Percentiles rank a stretch among this genome's conserved stretches.
phyloP scores from a whole-genome alignment of 2,113 vertebrate genomes.

The Propithecus coquereli region DNA sequence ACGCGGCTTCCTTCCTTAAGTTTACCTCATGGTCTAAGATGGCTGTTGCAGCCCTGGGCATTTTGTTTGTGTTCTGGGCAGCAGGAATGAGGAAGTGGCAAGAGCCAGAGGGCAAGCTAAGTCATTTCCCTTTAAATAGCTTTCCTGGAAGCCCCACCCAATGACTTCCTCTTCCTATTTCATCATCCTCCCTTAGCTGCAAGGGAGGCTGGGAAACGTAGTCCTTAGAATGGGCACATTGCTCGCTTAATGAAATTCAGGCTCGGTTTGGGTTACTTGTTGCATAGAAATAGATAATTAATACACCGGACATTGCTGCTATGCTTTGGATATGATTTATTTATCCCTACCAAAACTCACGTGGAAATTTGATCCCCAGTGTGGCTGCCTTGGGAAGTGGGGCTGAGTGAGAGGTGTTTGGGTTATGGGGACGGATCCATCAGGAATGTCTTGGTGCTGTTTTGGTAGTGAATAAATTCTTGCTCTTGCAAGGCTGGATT shows the following conservation, averaged over 20 bases:
- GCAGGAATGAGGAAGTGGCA: conserved; percentile 51
- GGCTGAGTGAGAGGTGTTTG: neutral
- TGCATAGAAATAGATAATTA: neutral
- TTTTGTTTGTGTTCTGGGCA: neutral
- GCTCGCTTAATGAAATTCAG: conserved; percentile 4
- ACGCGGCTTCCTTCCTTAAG: neutral
- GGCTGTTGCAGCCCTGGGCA: conserved; percentile 15
- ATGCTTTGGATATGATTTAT: no score
- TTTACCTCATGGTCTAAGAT: conserved; percentile 39
- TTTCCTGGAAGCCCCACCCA: conserved; percentile 69
- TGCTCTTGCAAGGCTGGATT: neutral
- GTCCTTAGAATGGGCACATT: neutral
- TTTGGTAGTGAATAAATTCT: neutral
- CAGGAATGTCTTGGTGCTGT: neutral
- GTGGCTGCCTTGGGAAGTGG: neutral
- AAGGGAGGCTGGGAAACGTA: conserved; percentile 70
- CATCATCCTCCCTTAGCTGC: conserved; percentile 46
- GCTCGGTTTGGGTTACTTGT: neutral
- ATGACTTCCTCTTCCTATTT: conserved; percentile 55
- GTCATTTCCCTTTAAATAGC: conserved; percentile 57
- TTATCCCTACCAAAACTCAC: no score
- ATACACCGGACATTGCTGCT: neutral
- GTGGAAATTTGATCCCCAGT: neutral
- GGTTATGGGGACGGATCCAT: neutral
- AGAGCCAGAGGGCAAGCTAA: neutral